Conservation (phyloP, 2,113 vertebrate species). For the Monopterus albus region DNA sequence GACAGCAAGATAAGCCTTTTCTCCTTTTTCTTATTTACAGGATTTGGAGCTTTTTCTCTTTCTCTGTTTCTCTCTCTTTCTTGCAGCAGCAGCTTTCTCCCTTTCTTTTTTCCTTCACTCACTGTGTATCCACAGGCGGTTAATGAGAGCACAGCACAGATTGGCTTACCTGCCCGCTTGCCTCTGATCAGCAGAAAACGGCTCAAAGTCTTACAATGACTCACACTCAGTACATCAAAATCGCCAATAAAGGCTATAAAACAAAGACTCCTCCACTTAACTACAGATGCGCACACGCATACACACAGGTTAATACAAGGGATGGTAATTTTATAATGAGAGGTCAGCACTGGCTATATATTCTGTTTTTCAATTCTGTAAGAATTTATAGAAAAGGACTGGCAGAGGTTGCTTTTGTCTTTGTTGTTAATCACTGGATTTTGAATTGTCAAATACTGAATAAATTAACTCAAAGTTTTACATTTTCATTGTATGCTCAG, state of each 20-base stretch:
- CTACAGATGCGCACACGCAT: neutral
- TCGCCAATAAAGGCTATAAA: slow-evolving; percentile 17
- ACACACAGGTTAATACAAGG: slow-evolving; percentile 12
- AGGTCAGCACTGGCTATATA: neutral
- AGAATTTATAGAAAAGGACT: neutral
- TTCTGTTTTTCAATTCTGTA: neutral
- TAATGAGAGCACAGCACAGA: slow-evolving; percentile 65
- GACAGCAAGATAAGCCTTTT: slow-evolving; percentile 18
- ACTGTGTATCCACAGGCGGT: slow-evolving; percentile 61
- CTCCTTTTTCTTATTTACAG: slow-evolving; percentile 25
- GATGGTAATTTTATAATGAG: slow-evolving; percentile 28
- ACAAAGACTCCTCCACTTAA: slow-evolving; percentile 2
- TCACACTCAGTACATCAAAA: slow-evolving; percentile 35
- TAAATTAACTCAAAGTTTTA: neutral
- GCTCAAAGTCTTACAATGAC: slow-evolving; percentile 41
- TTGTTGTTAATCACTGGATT: neutral
- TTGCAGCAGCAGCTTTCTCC: neutral
- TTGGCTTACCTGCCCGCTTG: slow-evolving; percentile 60
- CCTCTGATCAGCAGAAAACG: slow-evolving; percentile 46
- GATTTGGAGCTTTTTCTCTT: neutral
- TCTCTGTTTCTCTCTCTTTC: neutral
- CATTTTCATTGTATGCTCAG: neutral
- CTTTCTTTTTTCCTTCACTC: neutral
- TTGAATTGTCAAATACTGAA: neutral
- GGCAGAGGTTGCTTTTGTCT: neutral